These are phyloP conservation scores for Amiota minor DNA, from an alignment of 2,888 invertebrate species.

Conservation along the genomic window DNA sequence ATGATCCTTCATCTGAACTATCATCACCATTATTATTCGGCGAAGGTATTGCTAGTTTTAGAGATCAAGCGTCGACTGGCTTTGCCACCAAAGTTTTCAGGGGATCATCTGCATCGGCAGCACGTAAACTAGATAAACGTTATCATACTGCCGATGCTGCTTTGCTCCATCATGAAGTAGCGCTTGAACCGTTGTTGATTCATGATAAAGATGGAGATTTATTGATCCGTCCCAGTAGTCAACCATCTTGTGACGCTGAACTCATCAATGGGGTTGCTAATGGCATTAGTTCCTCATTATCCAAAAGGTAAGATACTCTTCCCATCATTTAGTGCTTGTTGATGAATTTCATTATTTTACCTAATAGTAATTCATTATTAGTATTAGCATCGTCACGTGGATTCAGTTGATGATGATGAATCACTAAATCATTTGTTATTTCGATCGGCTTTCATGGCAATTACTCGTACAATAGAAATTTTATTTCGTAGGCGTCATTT, in stretches of 20 bases:
- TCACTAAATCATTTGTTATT: too few relatives aligned
- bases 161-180: background rate
- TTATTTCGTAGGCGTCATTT: too few relatives aligned
- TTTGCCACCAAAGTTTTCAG: slow-evolving; percentile 40
- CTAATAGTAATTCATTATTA: too few relatives aligned
- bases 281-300: background rate
- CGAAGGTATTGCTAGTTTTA: slow-evolving; percentile 41
- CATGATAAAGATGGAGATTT: background rate
- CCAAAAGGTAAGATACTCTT: slow-evolving; percentile 15
- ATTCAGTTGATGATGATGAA: too few relatives aligned
- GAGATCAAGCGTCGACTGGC: slow-evolving; percentile 37
- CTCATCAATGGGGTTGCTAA: background rate
- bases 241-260: background rate
- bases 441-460: too few relatives aligned
- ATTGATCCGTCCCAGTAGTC: slow-evolving; percentile 15
- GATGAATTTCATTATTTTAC: too few relatives aligned
- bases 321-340: background rate
- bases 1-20: background rate
- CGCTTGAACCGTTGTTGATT: too few relatives aligned
- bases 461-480: too few relatives aligned
- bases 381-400: too few relatives aligned
- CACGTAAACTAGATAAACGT: slow-evolving; percentile 25
- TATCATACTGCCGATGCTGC: slow-evolving; percentile 20
- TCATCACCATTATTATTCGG: slow-evolving; percentile 36
- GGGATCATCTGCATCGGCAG: slow-evolving; percentile 13